Percentiles rank a stretch among this genome's conserved stretches.
phyloP scores from a whole-genome alignment of 1,140 invertebrate species.

The Macrostomum lignano region DNA sequence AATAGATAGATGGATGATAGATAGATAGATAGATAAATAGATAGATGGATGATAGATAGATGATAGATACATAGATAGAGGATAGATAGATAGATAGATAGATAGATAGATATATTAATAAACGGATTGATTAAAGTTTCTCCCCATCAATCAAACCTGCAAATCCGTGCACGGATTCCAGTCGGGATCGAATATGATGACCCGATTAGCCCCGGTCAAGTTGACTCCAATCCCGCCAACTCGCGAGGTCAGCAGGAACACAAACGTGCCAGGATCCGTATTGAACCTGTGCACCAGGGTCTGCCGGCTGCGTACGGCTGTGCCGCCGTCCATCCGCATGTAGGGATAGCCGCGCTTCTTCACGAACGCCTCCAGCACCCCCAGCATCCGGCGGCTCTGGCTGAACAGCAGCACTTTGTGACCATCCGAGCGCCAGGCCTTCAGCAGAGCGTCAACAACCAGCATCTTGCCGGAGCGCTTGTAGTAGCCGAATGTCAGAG shows the following conservation, averaged over 20 bases:
- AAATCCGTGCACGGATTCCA: slow-evolving; percentile 48
- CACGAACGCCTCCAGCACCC: slow-evolving; percentile 56
- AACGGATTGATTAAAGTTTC: too few relatives aligned
- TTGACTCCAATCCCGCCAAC: slow-evolving; percentile 83
- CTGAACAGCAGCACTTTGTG: slow-evolving; percentile 67
- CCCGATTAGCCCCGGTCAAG: slow-evolving; percentile 64
- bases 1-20: too few relatives aligned
- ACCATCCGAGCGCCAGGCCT: slow-evolving; percentile 62
- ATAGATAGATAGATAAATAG: too few relatives aligned
- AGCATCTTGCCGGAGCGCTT: slow-evolving; percentile 71
- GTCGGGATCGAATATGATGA: slow-evolving; percentile 86
- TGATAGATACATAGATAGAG: too few relatives aligned
- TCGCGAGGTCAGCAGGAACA: slow-evolving; percentile 69
- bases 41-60: too few relatives aligned
- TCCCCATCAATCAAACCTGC: too few relatives aligned
- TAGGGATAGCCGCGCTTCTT: slow-evolving; percentile 44
- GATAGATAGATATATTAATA: too few relatives aligned
- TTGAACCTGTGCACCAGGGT: slow-evolving; percentile 17
- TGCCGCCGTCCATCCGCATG: slow-evolving; percentile 65
- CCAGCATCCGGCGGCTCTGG: slow-evolving; percentile 62
- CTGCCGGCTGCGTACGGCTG: slow-evolving; percentile 48
- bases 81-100: too few relatives aligned
- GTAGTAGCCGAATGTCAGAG: slow-evolving; percentile 35
- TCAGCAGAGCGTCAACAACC: slow-evolving; percentile 60
- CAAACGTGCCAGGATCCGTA: slow-evolving; percentile 40